Base-by-base conservation (phyloP, 2,888 invertebrate species). In the Odontocerum albicorne region DNA sequence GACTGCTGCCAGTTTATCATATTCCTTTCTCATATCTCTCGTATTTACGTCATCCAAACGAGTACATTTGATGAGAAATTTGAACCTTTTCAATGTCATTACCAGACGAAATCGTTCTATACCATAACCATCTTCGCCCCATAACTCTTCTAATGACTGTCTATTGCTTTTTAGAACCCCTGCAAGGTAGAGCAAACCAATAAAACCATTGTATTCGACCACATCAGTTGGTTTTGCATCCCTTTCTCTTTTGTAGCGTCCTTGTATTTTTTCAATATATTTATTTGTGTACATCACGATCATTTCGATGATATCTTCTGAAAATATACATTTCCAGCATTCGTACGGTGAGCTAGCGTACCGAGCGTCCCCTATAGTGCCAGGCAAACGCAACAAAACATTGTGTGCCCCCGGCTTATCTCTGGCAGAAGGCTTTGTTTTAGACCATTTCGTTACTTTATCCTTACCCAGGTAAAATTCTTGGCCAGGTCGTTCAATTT, bases 111-210 rank as follows among this genome's bases (percentile, higher is more conserved):
- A n/a, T n/a, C n/a, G n/a, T n/a, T n/a, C 65, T n/a, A 64, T 52
- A 17, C 64, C 64, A 44, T 61, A 55, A 20, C 65, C 62, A 49
- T 66, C 62, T 22, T 33, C 57, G 20, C 54, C 58, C 65, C 65
- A 66, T 38, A 65, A 51, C 38, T 66, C 64, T 19, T 62, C 42
- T 31, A 59, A 56, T 51, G 56, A 62, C 39, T 46, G 49, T 32
- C 61, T 54, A 59, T 61, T 61, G 20, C 60, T 27, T 64, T 62
- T 60, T 16, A 62, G 60, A 4, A 62, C 50, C 42, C 66, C 67
- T 56, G 65, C 62, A 38, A 67, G 55, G 57, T 67, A 67, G 21
- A 67, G 55, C 17, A 67, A 56, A 21, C 65, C 64, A 54, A 67
- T 63, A 43, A 67, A 64, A 32, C 63, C 66, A 46, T 63, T 62